Evolutionary conservation across 1,140 invertebrate species (phyloP), one percentile per base, ranked within the genome.

Genomic region (Orussus abietinus): DNA sequence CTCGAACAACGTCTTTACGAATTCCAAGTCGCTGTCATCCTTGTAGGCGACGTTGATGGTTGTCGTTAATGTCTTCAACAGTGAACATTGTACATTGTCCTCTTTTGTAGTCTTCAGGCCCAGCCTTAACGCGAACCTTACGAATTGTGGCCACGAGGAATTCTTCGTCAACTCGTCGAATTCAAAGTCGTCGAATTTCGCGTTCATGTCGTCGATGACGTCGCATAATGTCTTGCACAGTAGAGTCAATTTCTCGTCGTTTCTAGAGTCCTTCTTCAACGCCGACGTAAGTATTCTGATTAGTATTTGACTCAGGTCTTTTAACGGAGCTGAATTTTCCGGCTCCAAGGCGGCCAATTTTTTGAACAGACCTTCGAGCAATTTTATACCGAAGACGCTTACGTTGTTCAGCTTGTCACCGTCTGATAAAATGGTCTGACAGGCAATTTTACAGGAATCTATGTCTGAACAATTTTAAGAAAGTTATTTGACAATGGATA

Each of bases 61-160:
- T 33, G 56, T 70, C 4, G 69, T 74, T 25, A 86, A 51, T 6
- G 77, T 62, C 38, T 74, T 72, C 10, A 87, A 55, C 44, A 85
- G 22, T 10, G 55, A 72, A 54, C 22, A 62, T 49, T 31, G 66
- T 52, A 50, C 56, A 18, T 55, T 41, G n/a, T 69, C 60, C 20
- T 74, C 64, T 11, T 66, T 72, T 0, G 67, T 64, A 3, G 73
- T 57, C 53, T 80, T 79, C n/a, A 88, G 63, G 2, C 80, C 78
- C 43, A 75, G 66, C 61, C 83, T 86, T 15, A 87, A 64, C 25
- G 77, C 76, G 28, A 74, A 74, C 62, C 83, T 80, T 37, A 77
- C 79, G 52, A 83, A 86, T 35, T 79, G 79, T 11, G 80, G 70
- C 78, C 84, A 85, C 4, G 76, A 75, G 22, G 77, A 64, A 57